These are phyloP conservation scores for Sclerurus mexicanus DNA, from an alignment of 2,113 vertebrate species.

Conservation along the genomic window DNA sequence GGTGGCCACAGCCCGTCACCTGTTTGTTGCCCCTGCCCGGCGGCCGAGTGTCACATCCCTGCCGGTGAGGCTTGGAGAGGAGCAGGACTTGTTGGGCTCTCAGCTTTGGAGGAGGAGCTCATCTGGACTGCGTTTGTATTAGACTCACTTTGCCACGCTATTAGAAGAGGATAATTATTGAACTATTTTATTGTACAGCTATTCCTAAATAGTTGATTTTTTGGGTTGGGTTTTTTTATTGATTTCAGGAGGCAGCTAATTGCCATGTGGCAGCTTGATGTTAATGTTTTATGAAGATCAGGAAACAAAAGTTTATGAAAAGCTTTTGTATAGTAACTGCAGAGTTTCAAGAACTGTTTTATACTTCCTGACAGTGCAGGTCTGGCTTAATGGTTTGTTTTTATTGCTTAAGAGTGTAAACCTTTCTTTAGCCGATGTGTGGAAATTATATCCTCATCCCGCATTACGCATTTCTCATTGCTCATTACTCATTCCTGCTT, in stretches of 20 bases:
- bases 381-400: constrained; percentile 91
- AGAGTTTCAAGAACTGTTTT: constrained; percentile 85
- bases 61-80: not conserved
- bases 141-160: constrained; percentile 69
- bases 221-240: constrained; percentile 68
- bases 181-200: constrained; percentile 74
- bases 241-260: constrained; percentile 86
- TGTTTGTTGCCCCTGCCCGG: not conserved
- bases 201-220: constrained; percentile 75
- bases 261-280: constrained; percentile 80
- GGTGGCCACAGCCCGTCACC: not conserved
- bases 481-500: constrained; percentile 75
- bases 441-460: constrained; percentile 89
- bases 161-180: constrained; percentile 77
- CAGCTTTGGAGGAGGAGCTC: constrained; percentile 67
- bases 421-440: constrained; percentile 88
- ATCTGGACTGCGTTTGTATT: constrained; percentile 81
- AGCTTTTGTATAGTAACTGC: constrained; percentile 83
- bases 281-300: constrained; percentile 87
- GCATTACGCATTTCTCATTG: constrained; percentile 80
- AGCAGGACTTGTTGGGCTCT: constrained; percentile 28
- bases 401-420: constrained; percentile 95
- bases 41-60: too few species aligned
- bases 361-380: constrained; percentile 88
- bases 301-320: constrained; percentile 83